A percentile compares a stretch with the other conserved stretches of the same genome.
phyloP scores from a whole-genome alignment of 1,140 invertebrate genomes.

The Lordiphosa clarofinis region DNA sequence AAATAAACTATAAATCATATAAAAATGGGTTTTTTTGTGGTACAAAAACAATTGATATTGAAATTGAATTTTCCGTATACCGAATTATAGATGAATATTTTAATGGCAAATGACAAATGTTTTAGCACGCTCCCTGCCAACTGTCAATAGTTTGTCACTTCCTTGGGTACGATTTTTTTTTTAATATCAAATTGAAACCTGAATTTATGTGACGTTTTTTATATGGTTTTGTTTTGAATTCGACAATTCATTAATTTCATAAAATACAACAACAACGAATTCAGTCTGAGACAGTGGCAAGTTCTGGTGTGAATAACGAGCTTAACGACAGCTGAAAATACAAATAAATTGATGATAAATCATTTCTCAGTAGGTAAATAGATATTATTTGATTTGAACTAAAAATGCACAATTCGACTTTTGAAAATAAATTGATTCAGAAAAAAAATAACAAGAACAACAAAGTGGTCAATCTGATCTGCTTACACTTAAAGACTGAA shows the following conservation, averaged over 20 bases:
- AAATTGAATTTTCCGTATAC: slow-evolving; percentile 43
- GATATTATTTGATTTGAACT: background rate
- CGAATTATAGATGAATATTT: slow-evolving; percentile 54
- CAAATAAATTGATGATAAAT: slow-evolving; percentile 11
- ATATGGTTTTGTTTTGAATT: slow-evolving; percentile 21
- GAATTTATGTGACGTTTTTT: too few species aligned
- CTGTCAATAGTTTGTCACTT: slow-evolving; percentile 56
- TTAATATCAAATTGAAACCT: slow-evolving; percentile 9
- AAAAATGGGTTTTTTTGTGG: slow-evolving; percentile 22
- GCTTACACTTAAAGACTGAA: too few species aligned
- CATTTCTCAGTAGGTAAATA: background rate
- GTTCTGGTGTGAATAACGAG: slow-evolving; percentile 30
- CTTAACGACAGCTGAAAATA: slow-evolving; percentile 30
- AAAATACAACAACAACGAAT: too few species aligned
- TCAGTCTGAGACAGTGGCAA: slow-evolving; percentile 16
- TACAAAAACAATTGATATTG: slow-evolving; percentile 24
- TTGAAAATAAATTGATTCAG: too few species aligned
- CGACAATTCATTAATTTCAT: slow-evolving; percentile 34
- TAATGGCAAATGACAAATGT: slow-evolving; percentile 55
- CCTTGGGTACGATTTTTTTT: slow-evolving; percentile 17
- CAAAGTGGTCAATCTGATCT: too few species aligned
- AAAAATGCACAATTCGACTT: too few species aligned
- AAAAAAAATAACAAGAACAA: too few species aligned
- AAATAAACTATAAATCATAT: slow-evolving; percentile 55
- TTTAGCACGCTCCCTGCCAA: slow-evolving; percentile 44